Conservation (phyloP, 2,888 invertebrate species). For the Girardia tigrina region DNA sequence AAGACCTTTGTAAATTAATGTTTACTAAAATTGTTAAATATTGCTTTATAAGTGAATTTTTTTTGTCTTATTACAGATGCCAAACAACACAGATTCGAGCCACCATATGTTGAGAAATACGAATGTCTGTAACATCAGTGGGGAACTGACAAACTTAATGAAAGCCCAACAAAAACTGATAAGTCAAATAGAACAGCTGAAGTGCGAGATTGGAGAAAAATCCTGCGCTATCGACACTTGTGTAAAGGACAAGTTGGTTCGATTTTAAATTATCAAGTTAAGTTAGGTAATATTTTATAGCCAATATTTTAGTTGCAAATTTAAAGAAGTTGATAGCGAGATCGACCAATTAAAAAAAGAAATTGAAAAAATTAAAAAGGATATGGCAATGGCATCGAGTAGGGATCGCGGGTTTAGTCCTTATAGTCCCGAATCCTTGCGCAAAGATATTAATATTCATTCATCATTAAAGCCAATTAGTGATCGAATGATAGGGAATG, state of each 20-base stretch:
- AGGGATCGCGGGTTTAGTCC: not conserved
- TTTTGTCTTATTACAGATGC: no score
- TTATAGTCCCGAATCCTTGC: not conserved
- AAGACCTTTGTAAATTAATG: no score
- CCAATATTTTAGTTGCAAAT: conserved; percentile 7
- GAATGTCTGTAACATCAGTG: not conserved
- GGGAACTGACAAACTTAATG: not conserved
- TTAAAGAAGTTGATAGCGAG: not conserved
- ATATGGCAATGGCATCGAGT: not conserved
- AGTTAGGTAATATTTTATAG: no score
- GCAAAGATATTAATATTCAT: not conserved
- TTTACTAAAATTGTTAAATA: no score
- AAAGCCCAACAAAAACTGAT: conserved; percentile 1
- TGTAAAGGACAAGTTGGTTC: not conserved
- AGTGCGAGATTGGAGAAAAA: conserved; percentile 9
- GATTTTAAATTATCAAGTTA: no score
- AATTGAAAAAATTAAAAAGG: conserved; percentile 6
- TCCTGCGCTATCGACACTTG: not conserved
- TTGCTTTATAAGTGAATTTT: no score
- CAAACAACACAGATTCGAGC: no score
- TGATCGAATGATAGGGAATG: not conserved
- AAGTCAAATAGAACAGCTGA: not conserved
- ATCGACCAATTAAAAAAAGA: not conserved
- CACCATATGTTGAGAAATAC: no score
- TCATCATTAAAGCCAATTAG: not conserved